These are phyloP conservation scores for Battus philenor DNA, from an alignment of 1,140 invertebrate species.

Conservation along the genomic window DNA sequence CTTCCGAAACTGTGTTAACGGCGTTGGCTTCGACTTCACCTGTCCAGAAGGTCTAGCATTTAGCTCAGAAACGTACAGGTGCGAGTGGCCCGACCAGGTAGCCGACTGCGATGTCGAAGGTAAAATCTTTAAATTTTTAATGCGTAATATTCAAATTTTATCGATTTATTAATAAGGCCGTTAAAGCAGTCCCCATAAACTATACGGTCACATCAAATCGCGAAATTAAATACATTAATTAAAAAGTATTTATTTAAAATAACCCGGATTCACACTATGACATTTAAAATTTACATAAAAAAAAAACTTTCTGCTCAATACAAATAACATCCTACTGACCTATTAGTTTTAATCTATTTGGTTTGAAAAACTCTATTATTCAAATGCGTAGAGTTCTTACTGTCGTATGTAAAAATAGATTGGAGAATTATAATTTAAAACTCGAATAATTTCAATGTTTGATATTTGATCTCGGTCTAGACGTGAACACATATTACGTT, in stretches of 20 bases:
- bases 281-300: constrained; percentile 8
- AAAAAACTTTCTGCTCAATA: neutral
- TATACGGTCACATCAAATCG: constrained; percentile 6
- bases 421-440: too few relatives aligned
- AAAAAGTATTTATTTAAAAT: constrained; percentile 2
- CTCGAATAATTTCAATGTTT: too few relatives aligned
- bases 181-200: neutral
- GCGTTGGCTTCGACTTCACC: constrained; percentile 78
- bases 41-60: constrained; percentile 92
- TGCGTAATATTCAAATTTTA: constrained; percentile 2
- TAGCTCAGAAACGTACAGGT: constrained; percentile 84
- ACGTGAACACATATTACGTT: too few relatives aligned
- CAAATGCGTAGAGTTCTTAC: too few relatives aligned
- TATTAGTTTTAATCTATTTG: too few relatives aligned
- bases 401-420: too few relatives aligned
- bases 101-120: constrained; percentile 86
- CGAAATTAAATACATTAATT: constrained; percentile 6
- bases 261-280: constrained; percentile 14
- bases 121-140: constrained; percentile 33
- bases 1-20: constrained; percentile 90
- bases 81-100: constrained; percentile 92
- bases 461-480: too few relatives aligned
- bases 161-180: neutral
- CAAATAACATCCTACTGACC: neutral
- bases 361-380: too few relatives aligned